These are phyloP conservation scores for Myrmecophaga tridactyla DNA, from an alignment of 2,113 vertebrate genomes.

Conservation along the genomic window DNA sequence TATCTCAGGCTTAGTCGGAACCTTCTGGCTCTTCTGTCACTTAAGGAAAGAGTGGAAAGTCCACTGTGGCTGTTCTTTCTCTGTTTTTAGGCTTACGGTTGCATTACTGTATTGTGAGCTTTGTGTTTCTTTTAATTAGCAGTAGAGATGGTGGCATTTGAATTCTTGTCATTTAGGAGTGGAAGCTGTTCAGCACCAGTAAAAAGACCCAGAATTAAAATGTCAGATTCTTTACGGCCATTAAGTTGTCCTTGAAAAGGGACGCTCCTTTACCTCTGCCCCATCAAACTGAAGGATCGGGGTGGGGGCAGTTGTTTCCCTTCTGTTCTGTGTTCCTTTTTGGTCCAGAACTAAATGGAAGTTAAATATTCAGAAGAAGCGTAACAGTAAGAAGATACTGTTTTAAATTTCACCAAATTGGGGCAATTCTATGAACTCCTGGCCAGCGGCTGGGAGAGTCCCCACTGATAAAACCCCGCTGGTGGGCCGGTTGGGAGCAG, in stretches of 20 bases:
- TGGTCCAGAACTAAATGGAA: neutral
- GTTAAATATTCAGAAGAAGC: neutral
- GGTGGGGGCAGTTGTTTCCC: neutral
- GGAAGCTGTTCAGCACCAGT: neutral
- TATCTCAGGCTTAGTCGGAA: neutral
- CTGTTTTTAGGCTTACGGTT: conserved; percentile 50
- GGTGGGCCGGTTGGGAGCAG: neutral
- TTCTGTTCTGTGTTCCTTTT: neutral
- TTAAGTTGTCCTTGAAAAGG: neutral
- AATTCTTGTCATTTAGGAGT: conserved; percentile 10
- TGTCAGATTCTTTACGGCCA: neutral
- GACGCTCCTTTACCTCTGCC: neutral
- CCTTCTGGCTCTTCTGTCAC: neutral
- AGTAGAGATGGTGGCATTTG: neutral
- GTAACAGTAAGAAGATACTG: neutral
- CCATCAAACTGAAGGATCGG: neutral
- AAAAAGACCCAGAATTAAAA: neutral
- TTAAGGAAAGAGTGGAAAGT: conserved; percentile 36
- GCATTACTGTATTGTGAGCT: conserved; percentile 30
- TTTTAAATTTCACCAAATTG: neutral
- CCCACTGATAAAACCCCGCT: neutral
- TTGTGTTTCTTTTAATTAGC: conserved; percentile 58
- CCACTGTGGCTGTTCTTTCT: conserved; percentile 1
- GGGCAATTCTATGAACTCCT: neutral
- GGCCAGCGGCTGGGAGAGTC: neutral